These are phyloP conservation scores for Glaucidium brasilianum DNA, from an alignment of 2,113 vertebrate species.

Conservation along the genomic window DNA sequence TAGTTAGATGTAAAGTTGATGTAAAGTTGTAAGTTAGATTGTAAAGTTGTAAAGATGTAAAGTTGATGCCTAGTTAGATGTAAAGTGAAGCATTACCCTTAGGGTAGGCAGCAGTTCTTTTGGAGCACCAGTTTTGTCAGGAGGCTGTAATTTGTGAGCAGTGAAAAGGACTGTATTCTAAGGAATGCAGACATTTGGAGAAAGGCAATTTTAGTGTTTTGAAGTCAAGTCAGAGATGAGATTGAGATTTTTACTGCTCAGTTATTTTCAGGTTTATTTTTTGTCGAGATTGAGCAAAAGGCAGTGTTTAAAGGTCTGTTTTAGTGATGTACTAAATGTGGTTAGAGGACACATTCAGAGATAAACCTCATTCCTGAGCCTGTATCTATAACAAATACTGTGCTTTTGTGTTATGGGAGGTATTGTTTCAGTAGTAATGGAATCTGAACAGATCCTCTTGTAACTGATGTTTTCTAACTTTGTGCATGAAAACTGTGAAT, in stretches of 20 bases:
- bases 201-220: background rate
- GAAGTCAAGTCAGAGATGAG: background rate
- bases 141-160: background rate
- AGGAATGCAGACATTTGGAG: background rate
- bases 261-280: background rate
- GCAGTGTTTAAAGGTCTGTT: background rate
- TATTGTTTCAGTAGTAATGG: background rate
- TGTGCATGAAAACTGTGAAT: rapidly evolving
- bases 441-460: background rate
- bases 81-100: background rate
- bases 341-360: background rate
- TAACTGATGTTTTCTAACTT: background rate
- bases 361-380: background rate
- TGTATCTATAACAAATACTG: background rate
- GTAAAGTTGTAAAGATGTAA: too few relatives aligned
- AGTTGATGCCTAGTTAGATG: background rate
- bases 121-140: background rate
- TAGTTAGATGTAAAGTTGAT: background rate
- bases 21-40: too few relatives aligned
- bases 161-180: background rate
- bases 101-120: background rate
- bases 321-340: background rate
- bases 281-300: background rate
- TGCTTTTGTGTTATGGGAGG: rapidly evolving
- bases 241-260: background rate